phyloP scores from a whole-genome alignment of 2,797 vertebrate genomes.

The Molothrus aeneus region DNA sequence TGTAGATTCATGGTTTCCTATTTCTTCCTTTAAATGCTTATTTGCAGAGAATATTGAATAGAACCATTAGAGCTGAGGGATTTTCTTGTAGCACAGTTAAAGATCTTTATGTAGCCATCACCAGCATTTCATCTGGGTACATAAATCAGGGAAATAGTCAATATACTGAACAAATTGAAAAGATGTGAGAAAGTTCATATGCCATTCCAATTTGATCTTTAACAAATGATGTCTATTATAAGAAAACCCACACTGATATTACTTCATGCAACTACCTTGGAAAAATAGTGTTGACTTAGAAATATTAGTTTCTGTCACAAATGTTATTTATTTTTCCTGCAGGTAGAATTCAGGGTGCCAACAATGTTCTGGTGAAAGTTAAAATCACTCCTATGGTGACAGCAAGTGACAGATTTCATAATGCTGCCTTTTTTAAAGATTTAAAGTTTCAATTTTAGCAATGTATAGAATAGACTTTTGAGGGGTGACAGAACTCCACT shows the following conservation, averaged over 20 bases:
- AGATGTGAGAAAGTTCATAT: neutral
- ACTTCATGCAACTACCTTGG: neutral
- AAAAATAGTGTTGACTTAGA: conserved; percentile 40
- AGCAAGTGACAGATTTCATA: conserved; percentile 48
- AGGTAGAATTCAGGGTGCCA: conserved; percentile 18
- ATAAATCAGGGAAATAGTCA: conserved; percentile 11
- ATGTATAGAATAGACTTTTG: neutral
- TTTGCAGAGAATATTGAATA: conserved; percentile 19
- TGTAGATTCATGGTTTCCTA: neutral
- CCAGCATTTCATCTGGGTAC: neutral
- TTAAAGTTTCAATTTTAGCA: conserved; percentile 39
- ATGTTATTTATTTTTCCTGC: conserved; percentile 21
- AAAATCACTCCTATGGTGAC: conserved; percentile 22
- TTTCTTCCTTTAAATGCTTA: conserved; percentile 32
- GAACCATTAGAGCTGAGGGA: neutral
- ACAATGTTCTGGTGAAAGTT: conserved; percentile 31
- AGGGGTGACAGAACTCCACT: conserved; percentile 2
- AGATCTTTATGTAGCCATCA: neutral
- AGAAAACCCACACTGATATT: neutral
- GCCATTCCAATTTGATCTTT: conserved; percentile 22
- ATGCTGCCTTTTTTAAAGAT: conserved; percentile 1
- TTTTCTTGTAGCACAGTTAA: neutral
- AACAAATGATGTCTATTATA: neutral
- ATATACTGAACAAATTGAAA: neutral
- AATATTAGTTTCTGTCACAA: conserved; percentile 48